These are phyloP conservation scores for Limnephilus rhombicus DNA, from an alignment of 2,888 invertebrate genomes.

Conservation along the genomic window DNA sequence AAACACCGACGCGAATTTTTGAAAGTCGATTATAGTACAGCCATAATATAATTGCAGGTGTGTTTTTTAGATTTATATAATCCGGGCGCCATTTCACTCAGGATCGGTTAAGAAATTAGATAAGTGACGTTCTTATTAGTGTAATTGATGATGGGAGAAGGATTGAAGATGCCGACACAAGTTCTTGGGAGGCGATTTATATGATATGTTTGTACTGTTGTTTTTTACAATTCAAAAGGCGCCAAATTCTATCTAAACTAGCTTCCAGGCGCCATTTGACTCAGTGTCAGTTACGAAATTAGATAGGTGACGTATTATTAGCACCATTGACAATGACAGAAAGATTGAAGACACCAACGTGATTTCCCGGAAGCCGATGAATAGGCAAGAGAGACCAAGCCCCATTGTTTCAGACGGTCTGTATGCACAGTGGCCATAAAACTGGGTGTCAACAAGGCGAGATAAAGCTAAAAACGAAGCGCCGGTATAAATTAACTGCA, in stretches of 20 bases:
- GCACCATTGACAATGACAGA: not conserved
- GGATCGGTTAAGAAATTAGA: not conserved
- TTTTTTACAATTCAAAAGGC: not conserved
- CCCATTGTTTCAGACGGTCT: not conserved
- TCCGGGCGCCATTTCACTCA: not conserved
- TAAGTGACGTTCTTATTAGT: not conserved
- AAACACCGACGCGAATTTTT: too few relatives aligned
- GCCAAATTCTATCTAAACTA: not conserved
- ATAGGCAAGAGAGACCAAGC: not conserved
- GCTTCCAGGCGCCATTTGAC: not conserved
- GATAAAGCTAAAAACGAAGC: conserved; percentile 1
- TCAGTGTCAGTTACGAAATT: not conserved
- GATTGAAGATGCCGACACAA: not conserved
- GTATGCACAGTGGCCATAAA: not conserved
- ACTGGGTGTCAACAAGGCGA: not conserved
- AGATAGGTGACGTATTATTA: not conserved
- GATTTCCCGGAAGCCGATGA: not conserved
- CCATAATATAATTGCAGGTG: too few relatives aligned
- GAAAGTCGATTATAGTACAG: too few relatives aligned
- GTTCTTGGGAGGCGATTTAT: not conserved
- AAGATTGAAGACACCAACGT: not conserved
- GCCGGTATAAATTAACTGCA: not conserved
- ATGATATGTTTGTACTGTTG: not conserved
- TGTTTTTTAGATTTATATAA: too few relatives aligned
- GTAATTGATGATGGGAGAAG: not conserved